phyloP scores from a whole-genome alignment of 2,888 invertebrate species.

The Macrosoma leucophasiata region DNA sequence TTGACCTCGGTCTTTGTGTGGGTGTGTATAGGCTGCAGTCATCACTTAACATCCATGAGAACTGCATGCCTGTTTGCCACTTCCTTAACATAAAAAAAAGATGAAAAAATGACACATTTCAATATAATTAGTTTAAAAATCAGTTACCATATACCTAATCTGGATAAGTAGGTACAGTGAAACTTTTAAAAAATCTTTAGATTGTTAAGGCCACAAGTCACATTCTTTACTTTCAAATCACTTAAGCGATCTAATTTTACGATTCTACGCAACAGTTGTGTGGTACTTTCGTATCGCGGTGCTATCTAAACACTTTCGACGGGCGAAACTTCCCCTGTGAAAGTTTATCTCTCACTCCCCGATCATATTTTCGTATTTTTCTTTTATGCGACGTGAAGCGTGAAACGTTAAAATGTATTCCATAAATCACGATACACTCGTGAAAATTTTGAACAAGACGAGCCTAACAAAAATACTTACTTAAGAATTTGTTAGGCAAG shows the following conservation, averaged over 20 bases:
- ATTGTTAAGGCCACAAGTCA: constrained; percentile 5
- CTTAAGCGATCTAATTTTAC: no score
- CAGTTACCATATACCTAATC: no score
- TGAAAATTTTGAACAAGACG: constrained; percentile 46
- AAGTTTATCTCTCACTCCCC: constrained; percentile 39
- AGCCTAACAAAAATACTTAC: constrained; percentile 60
- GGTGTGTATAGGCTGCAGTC: no score
- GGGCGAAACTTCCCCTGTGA: constrained; percentile 35
- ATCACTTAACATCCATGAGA: no score
- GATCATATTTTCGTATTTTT: constrained; percentile 62
- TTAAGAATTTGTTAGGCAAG: constrained; percentile 33
- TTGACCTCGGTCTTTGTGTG: no score
- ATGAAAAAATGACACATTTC: no score
- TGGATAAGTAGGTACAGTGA: no score
- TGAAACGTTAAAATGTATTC: constrained; percentile 54
- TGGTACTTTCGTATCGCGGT: constrained; percentile 35
- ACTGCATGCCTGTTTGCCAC: no score
- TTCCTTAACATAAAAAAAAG: no score
- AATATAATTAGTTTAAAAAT: no score
- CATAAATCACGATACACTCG: constrained; percentile 61
- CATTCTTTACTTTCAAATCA: constrained; percentile 1
- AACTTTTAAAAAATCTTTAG: constrained; percentile 1
- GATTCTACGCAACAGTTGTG: no score
- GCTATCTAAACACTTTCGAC: constrained; percentile 47
- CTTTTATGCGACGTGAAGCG: constrained; percentile 44